phyloP scores from a whole-genome alignment of 53 echinoderm and acorn worm genomes.

The Actinopyga echinites region DNA sequence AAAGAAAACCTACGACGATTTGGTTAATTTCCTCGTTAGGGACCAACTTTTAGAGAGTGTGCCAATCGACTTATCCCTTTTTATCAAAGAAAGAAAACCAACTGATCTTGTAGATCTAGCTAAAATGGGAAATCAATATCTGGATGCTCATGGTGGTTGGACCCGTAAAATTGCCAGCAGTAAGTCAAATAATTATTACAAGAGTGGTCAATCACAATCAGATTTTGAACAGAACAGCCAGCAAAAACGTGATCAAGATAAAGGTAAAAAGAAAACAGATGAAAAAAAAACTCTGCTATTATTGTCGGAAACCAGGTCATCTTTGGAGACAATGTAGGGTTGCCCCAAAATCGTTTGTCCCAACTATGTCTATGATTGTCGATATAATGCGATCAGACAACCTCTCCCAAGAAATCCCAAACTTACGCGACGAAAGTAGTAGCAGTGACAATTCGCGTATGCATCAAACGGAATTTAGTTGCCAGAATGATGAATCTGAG shows the following conservation, averaged over 20 bases:
- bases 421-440: background rate
- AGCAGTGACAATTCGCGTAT: background rate
- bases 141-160: conserved; percentile 52
- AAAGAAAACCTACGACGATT: conserved; percentile 1
- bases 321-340: background rate
- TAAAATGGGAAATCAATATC: conserved; percentile 17
- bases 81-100: conserved; percentile 24
- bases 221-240: too few species aligned
- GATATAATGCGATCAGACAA: background rate
- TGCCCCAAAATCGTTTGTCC: background rate
- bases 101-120: background rate
- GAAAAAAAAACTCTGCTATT: background rate
- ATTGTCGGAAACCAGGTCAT: conserved; percentile 2
- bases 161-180: background rate
- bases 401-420: background rate
- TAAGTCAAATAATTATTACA: background rate
- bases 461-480: background rate
- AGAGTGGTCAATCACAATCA: too few species aligned
- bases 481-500: background rate
- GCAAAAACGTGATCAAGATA: too few species aligned
- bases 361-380: background rate
- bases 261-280: too few species aligned
- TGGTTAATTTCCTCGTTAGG: background rate
- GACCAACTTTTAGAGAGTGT: conserved; percentile 39
- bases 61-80: conserved; percentile 7